Conservation (phyloP, 2,888 invertebrate genomes). For the Coleophora flavipennella region DNA sequence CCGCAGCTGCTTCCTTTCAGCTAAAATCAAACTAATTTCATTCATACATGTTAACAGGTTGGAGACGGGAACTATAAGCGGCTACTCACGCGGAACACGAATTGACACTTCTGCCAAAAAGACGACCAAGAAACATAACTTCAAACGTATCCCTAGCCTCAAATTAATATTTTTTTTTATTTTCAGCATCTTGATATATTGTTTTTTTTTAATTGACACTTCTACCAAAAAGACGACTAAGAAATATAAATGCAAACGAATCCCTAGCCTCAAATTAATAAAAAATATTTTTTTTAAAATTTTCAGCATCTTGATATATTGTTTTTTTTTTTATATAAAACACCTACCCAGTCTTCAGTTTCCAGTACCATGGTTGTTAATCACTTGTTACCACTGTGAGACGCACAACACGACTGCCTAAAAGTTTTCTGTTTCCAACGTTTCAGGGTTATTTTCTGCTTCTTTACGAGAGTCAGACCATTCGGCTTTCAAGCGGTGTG, state of each 20-base stretch:
- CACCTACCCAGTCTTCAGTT: slow-evolving; percentile 68
- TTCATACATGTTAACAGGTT: slow-evolving; percentile 24
- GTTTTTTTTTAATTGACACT: no score
- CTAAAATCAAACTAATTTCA: slow-evolving; percentile 20
- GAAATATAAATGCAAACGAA: no score
- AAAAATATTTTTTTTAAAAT: neutral
- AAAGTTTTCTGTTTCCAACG: slow-evolving; percentile 57
- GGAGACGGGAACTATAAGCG: slow-evolving; percentile 38
- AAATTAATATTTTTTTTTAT: no score
- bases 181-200: neutral
- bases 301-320: neutral
- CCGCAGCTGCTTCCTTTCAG: slow-evolving; percentile 25
- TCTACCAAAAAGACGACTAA: no score
- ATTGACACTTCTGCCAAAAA: no score
- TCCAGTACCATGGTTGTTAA: slow-evolving; percentile 68
- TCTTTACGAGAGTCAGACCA: slow-evolving; percentile 49
- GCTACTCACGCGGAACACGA: slow-evolving; percentile 25
- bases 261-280: no score
- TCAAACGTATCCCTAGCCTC: no score
- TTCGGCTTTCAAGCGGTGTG: slow-evolving; percentile 45
- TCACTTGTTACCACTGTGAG: slow-evolving; percentile 71
- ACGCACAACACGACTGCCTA: slow-evolving; percentile 71
- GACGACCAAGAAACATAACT: no score
- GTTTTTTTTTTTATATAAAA: neutral
- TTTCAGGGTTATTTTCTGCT: slow-evolving; percentile 69